phyloP scores from a whole-genome alignment of 1,140 invertebrate genomes.

The Bacillus rossius region DNA sequence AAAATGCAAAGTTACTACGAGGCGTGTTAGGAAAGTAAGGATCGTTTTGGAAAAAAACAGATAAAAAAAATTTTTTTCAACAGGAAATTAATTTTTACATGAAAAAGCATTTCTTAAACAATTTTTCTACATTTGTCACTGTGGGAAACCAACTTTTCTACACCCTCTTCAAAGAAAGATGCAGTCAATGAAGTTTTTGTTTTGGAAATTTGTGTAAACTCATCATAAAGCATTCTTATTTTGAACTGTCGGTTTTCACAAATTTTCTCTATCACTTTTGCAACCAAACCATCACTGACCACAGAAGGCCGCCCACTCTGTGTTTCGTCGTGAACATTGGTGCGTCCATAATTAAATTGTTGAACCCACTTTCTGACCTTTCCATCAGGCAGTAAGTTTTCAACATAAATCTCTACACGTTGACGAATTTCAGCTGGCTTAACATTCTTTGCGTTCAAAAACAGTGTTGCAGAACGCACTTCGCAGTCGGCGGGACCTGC shows the following conservation, averaged over 20 bases:
- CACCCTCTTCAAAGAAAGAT: too few relatives aligned
- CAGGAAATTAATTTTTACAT: too few relatives aligned
- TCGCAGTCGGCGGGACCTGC: slow-evolving; percentile 2
- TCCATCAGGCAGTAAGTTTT: slow-evolving; percentile 18
- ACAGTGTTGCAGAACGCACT: slow-evolving; percentile 9
- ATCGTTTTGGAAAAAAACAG: too few relatives aligned
- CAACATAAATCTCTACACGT: slow-evolving; percentile 15
- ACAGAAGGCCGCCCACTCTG: slow-evolving; percentile 19
- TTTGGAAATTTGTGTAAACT: slow-evolving; percentile 9
- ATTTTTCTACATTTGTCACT: too few relatives aligned
- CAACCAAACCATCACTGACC: slow-evolving; percentile 20
- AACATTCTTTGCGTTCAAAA: slow-evolving; percentile 17
- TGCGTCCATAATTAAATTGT: slow-evolving; percentile 19
- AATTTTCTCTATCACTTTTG: slow-evolving; percentile 15
- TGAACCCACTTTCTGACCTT: slow-evolving; percentile 22
- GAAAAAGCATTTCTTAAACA: too few relatives aligned
- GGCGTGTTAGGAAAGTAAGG: too few relatives aligned
- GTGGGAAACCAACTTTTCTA: too few relatives aligned
- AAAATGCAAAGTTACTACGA: too few relatives aligned
- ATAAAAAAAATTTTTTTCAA: too few relatives aligned
- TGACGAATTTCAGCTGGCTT: slow-evolving; percentile 17
- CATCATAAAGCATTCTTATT: slow-evolving; percentile 11
- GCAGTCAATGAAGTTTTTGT: neutral
- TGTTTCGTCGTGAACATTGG: slow-evolving; percentile 20
- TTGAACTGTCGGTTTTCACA: slow-evolving; percentile 13